Base-by-base conservation (phyloP, 2,797 vertebrate species). In the Alca torda region DNA sequence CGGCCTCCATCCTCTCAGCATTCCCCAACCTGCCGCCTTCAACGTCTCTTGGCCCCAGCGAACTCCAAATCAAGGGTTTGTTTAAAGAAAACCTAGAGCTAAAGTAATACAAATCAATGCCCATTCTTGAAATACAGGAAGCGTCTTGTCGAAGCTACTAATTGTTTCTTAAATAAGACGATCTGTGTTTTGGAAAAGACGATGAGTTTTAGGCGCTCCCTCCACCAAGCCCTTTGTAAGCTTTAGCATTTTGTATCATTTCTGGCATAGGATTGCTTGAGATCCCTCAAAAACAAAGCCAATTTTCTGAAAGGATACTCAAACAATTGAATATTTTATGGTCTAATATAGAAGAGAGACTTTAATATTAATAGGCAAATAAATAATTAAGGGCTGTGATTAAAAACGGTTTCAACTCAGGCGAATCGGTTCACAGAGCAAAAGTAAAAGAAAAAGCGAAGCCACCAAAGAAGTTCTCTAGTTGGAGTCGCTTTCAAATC, bases 381-480 rank as follows among this genome's bases (percentile, higher is more conserved):
- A 78, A 96, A 92, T 82, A 90, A 93, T 93, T 79, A 70, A 96
- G 17, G 21, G 39, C 16, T 60, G 28, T 85, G 79, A 79, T 69
- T 84, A 75, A 88, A 95, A 95, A 72, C 16, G 35, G 76, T 63
- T 92, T 85, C 21, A 56, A 60, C 31, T 72, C 69, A 2, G 41
- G 35, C 13, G 4, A 46, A 81, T 51, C 43, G 45, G 54, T 67
- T 76, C 63, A 48, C 8, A 83, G 63, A 70, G 26, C 46, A 23
- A 17, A 37, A 5, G 23, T 30, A 16, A 28, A 15, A 46, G 68
- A 64, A 64, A 43, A 43, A 18, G 5, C 25, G 26, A 57, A 84
- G 11, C 11, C 21, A 61, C 46, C 25, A 16, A 70, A 48, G 23
- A 77, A 75, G 37, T 48, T 86, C 31, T 74, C 57, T 19, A 74